A percentile compares a stretch with the other conserved stretches of the same genome.
Conservation (phyloP, 1,140 invertebrate species). For the Solenopsis fugax region DNA sequence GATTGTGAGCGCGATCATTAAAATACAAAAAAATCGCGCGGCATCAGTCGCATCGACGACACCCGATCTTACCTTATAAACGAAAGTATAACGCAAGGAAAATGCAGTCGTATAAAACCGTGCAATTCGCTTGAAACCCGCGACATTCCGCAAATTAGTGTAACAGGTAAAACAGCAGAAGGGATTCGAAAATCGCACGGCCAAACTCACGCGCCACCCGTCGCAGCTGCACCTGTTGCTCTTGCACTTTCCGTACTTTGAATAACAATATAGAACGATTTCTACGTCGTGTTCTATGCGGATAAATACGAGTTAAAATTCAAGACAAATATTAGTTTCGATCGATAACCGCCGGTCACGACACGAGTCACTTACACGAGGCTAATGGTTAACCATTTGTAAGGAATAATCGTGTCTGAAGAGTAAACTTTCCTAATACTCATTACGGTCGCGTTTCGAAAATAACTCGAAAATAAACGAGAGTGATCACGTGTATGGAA, state of each 20-base stretch:
- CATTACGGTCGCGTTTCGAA: neutral
- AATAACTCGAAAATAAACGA: neutral
- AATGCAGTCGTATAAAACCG: neutral
- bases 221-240: slow-evolving; percentile 13
- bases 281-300: neutral
- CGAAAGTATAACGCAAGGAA: neutral
- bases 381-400: neutral
- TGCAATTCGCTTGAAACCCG: neutral
- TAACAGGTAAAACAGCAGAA: slow-evolving; percentile 10
- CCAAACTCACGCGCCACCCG: slow-evolving; percentile 1
- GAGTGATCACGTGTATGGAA: neutral
- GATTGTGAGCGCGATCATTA: neutral
- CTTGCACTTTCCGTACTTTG: slow-evolving; percentile 16
- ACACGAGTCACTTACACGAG: neutral
- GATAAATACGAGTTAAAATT: neutral
- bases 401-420: neutral
- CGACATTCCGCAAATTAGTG: neutral
- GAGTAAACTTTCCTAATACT: neutral
- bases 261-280: slow-evolving; percentile 22
- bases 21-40: neutral
- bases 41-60: neutral
- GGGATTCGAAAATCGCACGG: neutral
- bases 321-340: neutral
- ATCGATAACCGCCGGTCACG: neutral
- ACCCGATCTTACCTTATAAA: neutral